Percentiles rank a stretch among this genome's conserved stretches.
These are phyloP conservation scores for Melanogrammus aeglefinus DNA, from an alignment of 2,797 vertebrate species.

Conservation along the genomic window DNA sequence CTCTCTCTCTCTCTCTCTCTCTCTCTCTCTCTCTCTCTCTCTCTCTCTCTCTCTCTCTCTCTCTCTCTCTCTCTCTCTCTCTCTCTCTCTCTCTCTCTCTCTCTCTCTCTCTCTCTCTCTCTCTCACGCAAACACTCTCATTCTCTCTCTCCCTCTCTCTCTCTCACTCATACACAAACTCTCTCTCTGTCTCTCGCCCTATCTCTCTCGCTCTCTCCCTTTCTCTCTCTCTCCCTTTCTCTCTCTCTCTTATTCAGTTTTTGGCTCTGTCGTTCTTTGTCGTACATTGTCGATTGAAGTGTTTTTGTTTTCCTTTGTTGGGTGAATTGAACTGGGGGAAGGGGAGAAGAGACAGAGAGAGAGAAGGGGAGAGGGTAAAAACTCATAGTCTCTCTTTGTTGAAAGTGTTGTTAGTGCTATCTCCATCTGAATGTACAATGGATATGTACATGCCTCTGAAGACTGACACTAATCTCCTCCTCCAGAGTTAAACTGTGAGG, in stretches of 20 bases:
- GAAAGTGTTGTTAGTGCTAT: not conserved
- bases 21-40: not conserved
- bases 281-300: not conserved
- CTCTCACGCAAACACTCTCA: no score
- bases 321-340: not conserved
- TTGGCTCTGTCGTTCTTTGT: not conserved
- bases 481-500: not conserved
- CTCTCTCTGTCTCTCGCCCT: no score
- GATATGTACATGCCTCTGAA: not conserved
- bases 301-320: not conserved
- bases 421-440: not conserved
- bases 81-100: not conserved
- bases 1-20: not conserved
- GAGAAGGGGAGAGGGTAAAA: no score
- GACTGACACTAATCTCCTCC: not conserved
- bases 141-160: not conserved
- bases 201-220: not conserved
- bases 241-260: not conserved
- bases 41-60: not conserved
- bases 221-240: not conserved
- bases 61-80: not conserved
- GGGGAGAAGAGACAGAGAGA: not conserved
- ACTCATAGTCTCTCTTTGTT: not conserved
- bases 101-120: not conserved
- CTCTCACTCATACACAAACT: not conserved